Evolutionary conservation across 2,113 vertebrate genomes (phyloP).

Genomic region (Chrysemys picta): DNA sequence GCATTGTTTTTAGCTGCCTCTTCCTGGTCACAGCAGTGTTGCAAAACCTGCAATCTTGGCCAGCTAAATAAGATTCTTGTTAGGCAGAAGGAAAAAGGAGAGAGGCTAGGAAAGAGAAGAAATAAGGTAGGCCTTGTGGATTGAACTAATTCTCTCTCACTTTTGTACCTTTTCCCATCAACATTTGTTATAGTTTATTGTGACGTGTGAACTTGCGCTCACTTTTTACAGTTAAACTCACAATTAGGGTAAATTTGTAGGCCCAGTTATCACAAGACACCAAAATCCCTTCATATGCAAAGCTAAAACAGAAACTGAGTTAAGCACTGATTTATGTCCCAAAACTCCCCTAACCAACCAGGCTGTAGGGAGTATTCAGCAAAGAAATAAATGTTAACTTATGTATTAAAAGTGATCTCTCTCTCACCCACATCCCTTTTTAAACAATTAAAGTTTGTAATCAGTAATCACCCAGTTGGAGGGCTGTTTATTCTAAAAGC

Average conservation of each 20-base stretch:
- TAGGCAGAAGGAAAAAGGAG: background rate
- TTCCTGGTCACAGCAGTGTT: background rate
- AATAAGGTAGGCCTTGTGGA: background rate
- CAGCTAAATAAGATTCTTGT: background rate
- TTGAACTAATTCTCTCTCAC: background rate
- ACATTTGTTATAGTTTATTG: background rate
- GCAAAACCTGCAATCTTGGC: background rate
- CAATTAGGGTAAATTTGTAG: background rate
- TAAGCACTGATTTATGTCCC: background rate
- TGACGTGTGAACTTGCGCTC: background rate
- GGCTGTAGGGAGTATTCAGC: rapidly evolving
- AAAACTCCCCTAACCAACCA: background rate
- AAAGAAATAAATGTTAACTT: background rate
- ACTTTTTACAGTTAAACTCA: background rate
- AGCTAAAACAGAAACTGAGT: slow-evolving; percentile 13
- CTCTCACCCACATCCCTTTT: background rate
- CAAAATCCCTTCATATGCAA: slow-evolving; percentile 27
- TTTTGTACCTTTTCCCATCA: background rate
- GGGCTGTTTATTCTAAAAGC: background rate
- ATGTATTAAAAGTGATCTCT: background rate
- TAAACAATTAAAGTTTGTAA: background rate
- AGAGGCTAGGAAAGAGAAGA: background rate
- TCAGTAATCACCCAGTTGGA: background rate
- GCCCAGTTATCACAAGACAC: background rate
- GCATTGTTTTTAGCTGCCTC: background rate